Evolutionary conservation across 2,797 vertebrate species (phyloP), one percentile per base, ranked within the genome.

Genomic region (Liparis tanakae): DNA sequence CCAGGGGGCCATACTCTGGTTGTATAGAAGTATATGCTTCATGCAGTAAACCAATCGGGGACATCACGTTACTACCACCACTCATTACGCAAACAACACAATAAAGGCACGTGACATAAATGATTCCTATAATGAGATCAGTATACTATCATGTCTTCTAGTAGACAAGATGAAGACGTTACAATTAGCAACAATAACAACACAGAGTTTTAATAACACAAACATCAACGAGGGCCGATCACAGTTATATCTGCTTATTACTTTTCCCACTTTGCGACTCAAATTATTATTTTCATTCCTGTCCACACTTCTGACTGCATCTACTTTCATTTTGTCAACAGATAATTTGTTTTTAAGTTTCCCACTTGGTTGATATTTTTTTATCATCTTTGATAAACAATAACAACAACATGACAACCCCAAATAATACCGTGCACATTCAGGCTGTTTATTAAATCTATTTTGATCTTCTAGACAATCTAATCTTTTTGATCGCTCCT

Each of bases 391-490:
- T 20, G 3, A 15, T 30, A 30, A 30, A 30, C 37, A 33, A 9
- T 34, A 44, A 56, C 4, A 44, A 4, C 18, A 14, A 33, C 3
- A 66, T 5, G 39, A 46, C 1, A 53, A 46, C 1, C 44, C n/a
- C 39, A 51, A 20, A 14, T 53, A n/a, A 37, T 10, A 67, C 6
- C 6, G 25, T 51, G n/a, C 55, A 58, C 39, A 68, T 68, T 44
- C 25, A 46, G 22, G 41, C 13, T 53, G 44, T 12, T 13, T 50
- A 1, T 70, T 10, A 8, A 59, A 33, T 70, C 2, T 7, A 33
- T 51, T 15, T n/a, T 60, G 15, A 70, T 39, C 33, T 37, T 39
- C 33, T 37, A 18, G 39, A 39, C 4, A 8, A 12, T 39, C 39
- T 39, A 10, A 36, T 25, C 10, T 18, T 43, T 41, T 51, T 12